phyloP scores from a whole-genome alignment of 2,888 invertebrate genomes.

The Crioceris asparagi region DNA sequence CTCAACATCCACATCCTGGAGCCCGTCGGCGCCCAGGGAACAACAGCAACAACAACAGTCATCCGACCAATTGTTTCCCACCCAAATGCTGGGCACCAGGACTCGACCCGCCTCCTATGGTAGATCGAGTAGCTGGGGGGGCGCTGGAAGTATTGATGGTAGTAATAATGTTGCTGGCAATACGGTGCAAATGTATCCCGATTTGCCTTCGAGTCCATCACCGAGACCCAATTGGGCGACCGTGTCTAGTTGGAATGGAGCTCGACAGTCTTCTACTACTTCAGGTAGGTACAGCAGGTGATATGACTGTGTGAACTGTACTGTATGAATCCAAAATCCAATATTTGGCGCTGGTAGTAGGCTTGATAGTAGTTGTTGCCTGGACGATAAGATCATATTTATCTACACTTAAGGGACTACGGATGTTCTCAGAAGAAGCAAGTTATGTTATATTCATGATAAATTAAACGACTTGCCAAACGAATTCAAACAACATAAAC shows the following conservation, averaged over 20 bases:
- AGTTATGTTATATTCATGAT: too few relatives aligned
- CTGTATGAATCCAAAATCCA: too few relatives aligned
- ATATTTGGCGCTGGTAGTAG: too few relatives aligned
- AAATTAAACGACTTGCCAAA: too few relatives aligned
- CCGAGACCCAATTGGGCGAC: constrained; percentile 30
- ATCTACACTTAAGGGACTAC: too few relatives aligned
- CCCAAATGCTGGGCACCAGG: constrained; percentile 29
- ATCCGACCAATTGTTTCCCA: constrained; percentile 6
- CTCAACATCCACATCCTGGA: constrained; percentile 18
- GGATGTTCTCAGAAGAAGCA: too few relatives aligned
- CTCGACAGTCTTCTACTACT: background rate
- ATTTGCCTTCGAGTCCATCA: constrained; percentile 22
- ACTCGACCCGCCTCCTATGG: constrained; percentile 41
- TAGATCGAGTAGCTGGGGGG: constrained; percentile 41
- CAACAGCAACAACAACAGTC: background rate
- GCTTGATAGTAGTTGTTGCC: too few relatives aligned
- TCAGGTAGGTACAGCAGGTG: constrained; percentile 9
- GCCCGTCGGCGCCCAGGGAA: constrained; percentile 9
- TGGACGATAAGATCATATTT: too few relatives aligned
- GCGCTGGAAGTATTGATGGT: constrained; percentile 10
- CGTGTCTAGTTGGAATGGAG: constrained; percentile 25
- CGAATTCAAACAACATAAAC: too few relatives aligned
- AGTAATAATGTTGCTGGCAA: constrained; percentile 17
- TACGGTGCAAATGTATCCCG: constrained; percentile 24
- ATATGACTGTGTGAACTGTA: too few relatives aligned